Evolutionary conservation across 2,113 vertebrate species (phyloP).

Genomic region (Nothoprocta pentlandii): DNA sequence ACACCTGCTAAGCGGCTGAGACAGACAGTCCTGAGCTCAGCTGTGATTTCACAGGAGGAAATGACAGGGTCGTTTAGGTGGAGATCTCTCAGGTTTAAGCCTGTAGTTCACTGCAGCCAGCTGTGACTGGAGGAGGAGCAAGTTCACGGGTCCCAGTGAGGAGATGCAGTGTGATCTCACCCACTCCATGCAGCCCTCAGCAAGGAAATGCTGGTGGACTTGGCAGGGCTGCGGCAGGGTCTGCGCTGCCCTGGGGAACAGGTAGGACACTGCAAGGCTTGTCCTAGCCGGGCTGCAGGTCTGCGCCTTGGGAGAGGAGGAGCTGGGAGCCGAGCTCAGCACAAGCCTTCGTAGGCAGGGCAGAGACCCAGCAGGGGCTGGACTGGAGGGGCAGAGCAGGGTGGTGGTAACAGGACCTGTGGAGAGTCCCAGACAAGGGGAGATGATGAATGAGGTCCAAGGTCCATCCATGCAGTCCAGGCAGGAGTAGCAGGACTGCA

Average conservation of each 20-base stretch:
- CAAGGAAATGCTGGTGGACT: not conserved
- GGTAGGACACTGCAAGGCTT: not conserved
- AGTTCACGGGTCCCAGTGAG: not conserved
- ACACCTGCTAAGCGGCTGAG: not conserved
- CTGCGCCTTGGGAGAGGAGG: not conserved
- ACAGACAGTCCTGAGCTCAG: not conserved
- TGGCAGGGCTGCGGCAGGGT: too few species aligned
- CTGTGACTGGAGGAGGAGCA: not conserved
- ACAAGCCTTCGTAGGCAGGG: not conserved
- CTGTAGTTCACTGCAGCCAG: not conserved
- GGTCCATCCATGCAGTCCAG: not conserved
- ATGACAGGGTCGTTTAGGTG: too few species aligned
- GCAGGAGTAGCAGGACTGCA: not conserved
- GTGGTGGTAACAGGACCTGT: not conserved
- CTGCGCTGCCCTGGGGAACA: too few species aligned
- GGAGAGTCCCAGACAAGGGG: not conserved
- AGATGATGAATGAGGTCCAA: not conserved
- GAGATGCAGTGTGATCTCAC: not conserved
- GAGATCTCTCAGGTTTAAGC: not conserved
- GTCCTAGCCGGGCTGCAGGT: not conserved
- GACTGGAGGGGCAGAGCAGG: not conserved
- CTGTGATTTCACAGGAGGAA: not conserved
- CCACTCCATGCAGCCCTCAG: not conserved
- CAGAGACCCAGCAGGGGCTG: not conserved
- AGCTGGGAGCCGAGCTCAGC: too few species aligned